These are phyloP conservation scores for Elaphurus davidianus DNA, from an alignment of 2,113 vertebrate genomes.

Conservation along the genomic window DNA sequence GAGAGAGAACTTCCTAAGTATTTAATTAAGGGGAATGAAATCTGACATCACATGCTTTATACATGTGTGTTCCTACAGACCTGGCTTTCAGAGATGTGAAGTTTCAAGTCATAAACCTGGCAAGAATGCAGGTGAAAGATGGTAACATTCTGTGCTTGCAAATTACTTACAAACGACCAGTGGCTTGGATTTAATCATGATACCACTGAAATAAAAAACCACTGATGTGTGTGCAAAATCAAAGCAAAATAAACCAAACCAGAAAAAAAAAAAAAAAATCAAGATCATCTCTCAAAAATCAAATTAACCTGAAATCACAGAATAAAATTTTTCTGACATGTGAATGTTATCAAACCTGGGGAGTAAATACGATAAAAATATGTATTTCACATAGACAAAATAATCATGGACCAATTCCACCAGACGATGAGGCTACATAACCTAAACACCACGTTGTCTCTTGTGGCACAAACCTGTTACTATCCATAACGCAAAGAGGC, in stretches of 20 bases:
- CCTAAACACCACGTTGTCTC: not conserved
- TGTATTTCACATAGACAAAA: not conserved
- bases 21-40: not conserved
- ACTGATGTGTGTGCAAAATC: not conserved
- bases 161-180: constrained; percentile 1
- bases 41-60: not conserved
- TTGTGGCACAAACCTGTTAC: not conserved
- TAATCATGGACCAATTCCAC: not conserved
- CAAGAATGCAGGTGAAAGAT: not conserved
- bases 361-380: not conserved
- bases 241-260: constrained; percentile 36
- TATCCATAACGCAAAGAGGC: not conserved
- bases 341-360: not conserved
- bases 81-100: not conserved
- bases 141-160: not conserved
- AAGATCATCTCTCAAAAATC: not conserved
- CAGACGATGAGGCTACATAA: not conserved
- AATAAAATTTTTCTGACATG: not conserved
- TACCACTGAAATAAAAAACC: not conserved
- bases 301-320: not conserved
- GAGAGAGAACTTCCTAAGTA: not conserved
- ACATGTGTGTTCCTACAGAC: not conserved
- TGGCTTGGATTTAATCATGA: constrained; percentile 12
- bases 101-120: not conserved
- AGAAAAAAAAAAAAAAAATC: not conserved